phyloP scores from a whole-genome alignment of 23 tunicate genomes.

The Ascidia mentula region DNA sequence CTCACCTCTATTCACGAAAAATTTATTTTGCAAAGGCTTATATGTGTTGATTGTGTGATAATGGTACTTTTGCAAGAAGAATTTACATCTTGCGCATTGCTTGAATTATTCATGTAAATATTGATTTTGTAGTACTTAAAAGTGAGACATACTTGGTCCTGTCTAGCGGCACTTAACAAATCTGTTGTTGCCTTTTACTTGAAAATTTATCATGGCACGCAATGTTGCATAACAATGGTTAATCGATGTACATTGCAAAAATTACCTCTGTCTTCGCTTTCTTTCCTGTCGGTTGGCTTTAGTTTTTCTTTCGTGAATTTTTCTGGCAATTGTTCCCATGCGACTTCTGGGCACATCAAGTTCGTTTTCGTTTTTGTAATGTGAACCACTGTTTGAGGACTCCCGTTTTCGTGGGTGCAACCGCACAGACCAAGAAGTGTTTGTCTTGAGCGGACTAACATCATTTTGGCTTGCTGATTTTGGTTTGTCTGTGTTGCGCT shows the following conservation, averaged over 20 bases:
- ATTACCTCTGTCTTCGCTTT: slow-evolving; percentile 18
- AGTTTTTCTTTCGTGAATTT: slow-evolving; percentile 36
- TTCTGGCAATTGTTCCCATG: slow-evolving; percentile 55
- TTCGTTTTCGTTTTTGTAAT: not conserved
- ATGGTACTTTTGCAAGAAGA: too few species aligned
- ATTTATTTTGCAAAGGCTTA: too few species aligned
- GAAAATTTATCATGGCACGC: too few species aligned
- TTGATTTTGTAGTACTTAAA: too few species aligned
- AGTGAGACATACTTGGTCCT: too few species aligned
- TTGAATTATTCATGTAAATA: too few species aligned
- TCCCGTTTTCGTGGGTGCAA: not conserved
- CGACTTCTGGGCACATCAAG: slow-evolving; percentile 14
- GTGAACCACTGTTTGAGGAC: not conserved
- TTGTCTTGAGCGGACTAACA: not conserved
- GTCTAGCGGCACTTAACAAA: too few species aligned
- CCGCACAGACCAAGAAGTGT: slow-evolving; percentile 22
- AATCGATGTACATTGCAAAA: not conserved
- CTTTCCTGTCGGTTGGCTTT: slow-evolving; percentile 18
- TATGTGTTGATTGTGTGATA: too few species aligned
- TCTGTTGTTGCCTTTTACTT: too few species aligned
- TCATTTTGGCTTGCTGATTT: not conserved
- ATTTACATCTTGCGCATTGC: too few species aligned
- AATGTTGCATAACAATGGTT: too few species aligned
- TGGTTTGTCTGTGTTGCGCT: not conserved
- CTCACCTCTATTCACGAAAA: too few species aligned